Conservation (phyloP, 2,888 invertebrate genomes). For the Meganola albula region DNA sequence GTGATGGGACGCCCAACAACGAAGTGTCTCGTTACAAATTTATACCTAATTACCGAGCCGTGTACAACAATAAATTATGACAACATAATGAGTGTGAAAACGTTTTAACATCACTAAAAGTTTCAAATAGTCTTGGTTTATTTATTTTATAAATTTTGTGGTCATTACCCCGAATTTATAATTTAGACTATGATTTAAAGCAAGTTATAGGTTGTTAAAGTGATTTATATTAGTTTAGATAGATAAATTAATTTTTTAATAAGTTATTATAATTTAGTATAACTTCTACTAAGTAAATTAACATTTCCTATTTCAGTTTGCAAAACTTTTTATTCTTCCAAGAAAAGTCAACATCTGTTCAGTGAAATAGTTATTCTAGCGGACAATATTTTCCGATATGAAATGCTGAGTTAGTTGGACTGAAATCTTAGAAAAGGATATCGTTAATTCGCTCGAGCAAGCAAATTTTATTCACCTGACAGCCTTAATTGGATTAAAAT, state of each 20-base stretch:
- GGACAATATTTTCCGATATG: slow-evolving; percentile 3
- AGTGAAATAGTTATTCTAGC: background rate
- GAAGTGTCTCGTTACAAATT: slow-evolving; percentile 51
- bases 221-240: slow-evolving; percentile 9
- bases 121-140: slow-evolving; percentile 33
- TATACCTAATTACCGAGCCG: slow-evolving; percentile 44
- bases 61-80: slow-evolving; percentile 46
- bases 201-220: too few relatives aligned
- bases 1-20: slow-evolving; percentile 23
- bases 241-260: too few relatives aligned
- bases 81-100: slow-evolving; percentile 48
- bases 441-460: background rate
- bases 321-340: too few relatives aligned
- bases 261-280: too few relatives aligned
- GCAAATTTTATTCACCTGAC: background rate
- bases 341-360: background rate
- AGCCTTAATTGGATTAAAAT: too few relatives aligned
- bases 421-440: too few relatives aligned
- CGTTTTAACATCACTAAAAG: slow-evolving; percentile 36
- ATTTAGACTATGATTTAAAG: too few relatives aligned
- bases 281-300: too few relatives aligned
- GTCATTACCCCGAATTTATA: too few relatives aligned
- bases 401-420: background rate
- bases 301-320: too few relatives aligned
- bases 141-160: too few relatives aligned